Evolutionary conservation across 2,113 vertebrate species (phyloP), one percentile per base, ranked within the genome.

Genomic region (Miniopterus natalensis): DNA sequence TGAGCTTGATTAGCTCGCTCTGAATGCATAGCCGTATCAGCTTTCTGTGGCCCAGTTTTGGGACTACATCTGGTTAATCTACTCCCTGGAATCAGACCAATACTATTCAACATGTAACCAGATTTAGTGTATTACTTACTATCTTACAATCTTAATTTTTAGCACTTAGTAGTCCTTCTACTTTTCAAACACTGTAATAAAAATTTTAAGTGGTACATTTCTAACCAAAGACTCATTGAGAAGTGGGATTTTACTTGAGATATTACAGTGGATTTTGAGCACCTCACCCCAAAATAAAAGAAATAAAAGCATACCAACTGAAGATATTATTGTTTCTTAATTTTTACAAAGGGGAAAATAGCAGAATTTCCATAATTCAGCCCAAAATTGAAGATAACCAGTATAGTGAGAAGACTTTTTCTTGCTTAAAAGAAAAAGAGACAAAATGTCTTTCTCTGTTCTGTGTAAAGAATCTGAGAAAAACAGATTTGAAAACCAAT

Each of bases 61-160:
- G 84, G 65, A 66, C 88, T 92, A 13, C 36, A 84, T 88, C 92
- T 97, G 29, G 84, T 94, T 93, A 97, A 96, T 77, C 63, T 95
- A 40, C 55, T 94, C 91, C 55, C 74, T 97, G 53, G 84, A 96
- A 93, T 94, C 11, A 81, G 73, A 92, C 17, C 29, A 84, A 3
- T 70, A n/a, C 15, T 31, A 49, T 45, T 78, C 68, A 89, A 20
- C 65, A 93, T 88, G 6, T 65, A 94, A 45, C 20, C 53, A 92
- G 83, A 96, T 85, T 66, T n/a, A 78, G 65, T 63, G n/a, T 1
- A 0, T 23, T 40, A 23, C 0, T 0, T 57, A 29, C 47, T 80
- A 86, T 86, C 42, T 95, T 57, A 40, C 42, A 36, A 71, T 78
- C 27, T 93, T 95, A 65, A 15, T 87, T 83, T 84, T 78, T 31